Base-by-base conservation (phyloP, 2,797 vertebrate species). In the Cyclopterus lumpus region DNA sequence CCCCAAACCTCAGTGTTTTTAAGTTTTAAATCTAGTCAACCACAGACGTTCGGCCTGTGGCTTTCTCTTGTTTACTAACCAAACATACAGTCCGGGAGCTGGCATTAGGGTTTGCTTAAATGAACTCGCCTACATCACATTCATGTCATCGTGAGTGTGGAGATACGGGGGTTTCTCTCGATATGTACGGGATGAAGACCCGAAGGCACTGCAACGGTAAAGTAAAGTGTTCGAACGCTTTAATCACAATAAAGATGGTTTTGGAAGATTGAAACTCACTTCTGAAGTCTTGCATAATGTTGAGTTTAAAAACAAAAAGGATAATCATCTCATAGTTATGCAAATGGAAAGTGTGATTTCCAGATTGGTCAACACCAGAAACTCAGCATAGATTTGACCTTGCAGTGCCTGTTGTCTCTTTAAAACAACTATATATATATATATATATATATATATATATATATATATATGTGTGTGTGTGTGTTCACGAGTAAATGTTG, bases 1-100 rank as follows among this genome's bases (percentile, higher is more conserved):
- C 61, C 53, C 71, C 60, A 72, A 75, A 81, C 73, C 76, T 70
- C 68, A 68, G 14, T 71, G 67, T 81, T 84, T 62, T 82, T 28
- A 40, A 73, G 38, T 68, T 66, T 51, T 40, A 67, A 71, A 61
- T 69, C 40, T 48, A 42, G 66, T 60, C 67, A 44, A 71, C 72
- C 71, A 59, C 62, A 55, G 38, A 83, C 14, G 42, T 62, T 81
- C 81, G 54, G 69, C 73, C 42, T 16, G 66, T 24, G 42, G 61
- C 34, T 77, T 61, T 34, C 38, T 28, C 51, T 66, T 34, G 34
- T 71, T 51, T 57, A 76, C 58, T 62, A 58, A 71, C 75, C 65
- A 82, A 61, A 54, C 63, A 68, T 62, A 49, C 64, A 67, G 44
- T 34, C 42, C 55, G 44, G 62, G 61, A 20, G 46, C 2, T 73